Evolutionary conservation across 2,888 invertebrate species (phyloP).

Genomic region (Epistrophe grossulariae): DNA sequence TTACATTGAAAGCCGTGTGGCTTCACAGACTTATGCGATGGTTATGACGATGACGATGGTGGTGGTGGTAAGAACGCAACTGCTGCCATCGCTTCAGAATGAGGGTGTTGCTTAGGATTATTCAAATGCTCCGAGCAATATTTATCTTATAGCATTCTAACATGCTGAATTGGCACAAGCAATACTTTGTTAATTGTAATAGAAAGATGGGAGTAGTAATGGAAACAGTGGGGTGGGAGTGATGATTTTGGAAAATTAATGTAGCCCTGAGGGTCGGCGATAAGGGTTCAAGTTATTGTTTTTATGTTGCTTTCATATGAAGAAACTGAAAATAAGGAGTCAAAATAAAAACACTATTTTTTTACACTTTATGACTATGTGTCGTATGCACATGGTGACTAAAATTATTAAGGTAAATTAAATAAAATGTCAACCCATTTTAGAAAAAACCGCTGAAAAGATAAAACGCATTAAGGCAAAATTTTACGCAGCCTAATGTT

Average conservation of each 20-base stretch:
- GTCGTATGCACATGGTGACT: background rate
- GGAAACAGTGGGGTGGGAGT: background rate
- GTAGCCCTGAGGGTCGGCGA: constrained; percentile 1
- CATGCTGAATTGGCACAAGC: constrained; percentile 56
- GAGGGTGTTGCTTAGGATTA: constrained; percentile 31
- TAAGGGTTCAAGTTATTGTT: background rate
- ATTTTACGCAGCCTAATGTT: too few relatives aligned
- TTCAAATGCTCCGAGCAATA: constrained; percentile 41
- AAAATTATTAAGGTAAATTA: too few relatives aligned
- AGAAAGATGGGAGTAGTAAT: background rate
- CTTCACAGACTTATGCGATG: constrained; percentile 27
- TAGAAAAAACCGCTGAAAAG: too few relatives aligned
- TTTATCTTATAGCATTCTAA: constrained; percentile 27
- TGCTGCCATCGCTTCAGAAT: constrained; percentile 6
- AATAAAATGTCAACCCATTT: too few relatives aligned
- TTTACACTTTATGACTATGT: too few relatives aligned
- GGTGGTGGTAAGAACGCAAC: constrained; percentile 13
- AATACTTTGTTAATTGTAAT: constrained; percentile 26
- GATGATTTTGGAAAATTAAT: background rate
- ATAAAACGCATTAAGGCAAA: too few relatives aligned
- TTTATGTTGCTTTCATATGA: background rate
- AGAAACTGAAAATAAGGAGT: background rate
- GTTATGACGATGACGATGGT: constrained; percentile 1
- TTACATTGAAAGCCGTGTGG: constrained; percentile 48
- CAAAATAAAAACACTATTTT: background rate